Base-by-base conservation (phyloP, 2,888 invertebrate genomes). In the Cantharis rufa region DNA sequence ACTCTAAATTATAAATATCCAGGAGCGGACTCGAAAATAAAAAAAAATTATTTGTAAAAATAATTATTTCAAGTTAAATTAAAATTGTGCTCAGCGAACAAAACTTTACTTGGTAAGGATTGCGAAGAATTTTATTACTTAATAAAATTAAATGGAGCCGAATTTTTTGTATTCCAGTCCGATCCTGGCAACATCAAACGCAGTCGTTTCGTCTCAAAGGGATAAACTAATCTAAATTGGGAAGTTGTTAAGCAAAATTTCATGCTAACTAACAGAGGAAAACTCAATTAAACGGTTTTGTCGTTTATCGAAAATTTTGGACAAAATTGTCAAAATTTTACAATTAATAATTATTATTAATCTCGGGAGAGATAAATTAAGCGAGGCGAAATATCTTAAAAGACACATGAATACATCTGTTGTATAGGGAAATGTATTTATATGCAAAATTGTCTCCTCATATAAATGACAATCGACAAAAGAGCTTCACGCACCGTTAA, bases 141-240 rank as follows among this genome's bases (percentile, higher is more conserved):
- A n/a, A n/a, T n/a, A n/a, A n/a, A n/a, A n/a, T n/a, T n/a, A 18
- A 18, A 2, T 18, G 18, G 18, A 18, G 18, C 3, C 1, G 18
- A 18, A 18, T 18, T 18, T 21, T 21, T 21, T 5, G 3, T 3
- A 21, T 24, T 27, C 48, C 48, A n/a, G 7, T 48, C n/a, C 48
- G 7, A 1, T 11, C n/a, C 48, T n/a, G n/a, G 2, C 5, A 1
- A n/a, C 48, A 48, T 48, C 48, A 48, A 48, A 48, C n/a, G 48
- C n/a, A 48, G 48, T 48, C 7, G 48, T 48, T 75, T 76, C 78
- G 80, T 75, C 80, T 83, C 83, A 80, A 82, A 83, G 83, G 83
- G 81, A 83, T 83, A 83, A 81, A 82, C 81, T 82, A 83, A 83
- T 83, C 82, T 82, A 83, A 83, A 83, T 81, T 82, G 77, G 62